Evolutionary conservation across 2,113 vertebrate genomes (phyloP), one percentile per base, ranked within the genome.

Genomic region (Gavia stellata): DNA sequence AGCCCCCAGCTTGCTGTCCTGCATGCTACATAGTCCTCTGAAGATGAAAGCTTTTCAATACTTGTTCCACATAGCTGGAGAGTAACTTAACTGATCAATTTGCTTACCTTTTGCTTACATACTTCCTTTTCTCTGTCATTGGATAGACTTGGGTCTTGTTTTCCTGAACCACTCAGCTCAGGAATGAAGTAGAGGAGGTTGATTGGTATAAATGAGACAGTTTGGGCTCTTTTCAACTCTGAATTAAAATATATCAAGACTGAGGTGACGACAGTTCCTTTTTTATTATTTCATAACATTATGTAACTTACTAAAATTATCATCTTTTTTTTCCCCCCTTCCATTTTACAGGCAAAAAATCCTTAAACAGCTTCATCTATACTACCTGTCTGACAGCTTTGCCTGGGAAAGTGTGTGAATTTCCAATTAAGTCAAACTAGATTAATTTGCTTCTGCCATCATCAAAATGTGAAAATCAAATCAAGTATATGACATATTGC

Each of bases 161-260:
- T 90, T 88, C 62, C 78, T 44, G 21, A 86, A 55, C 36, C 29
- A 78, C 16, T 63, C 59, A 81, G 17, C 16, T 86, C 63, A 55
- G 73, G 33, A 88, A 83, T 40, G 20, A 81, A 81, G 26, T 42
- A 29, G 56, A 93, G 58, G 55, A 86, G 38, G 53, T 47, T 90
- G 84, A 90, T 77, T 88, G 38, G 55, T 93, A 94, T 70, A 96
- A 92, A 96, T 81, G 83, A 95, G 83, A 14, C 66, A 93, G 80
- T 55, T 65, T 96, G 47, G 42, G 52, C 44, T 81, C 59, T 81
- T 92, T 93, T 94, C 14, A 49, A 52, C 77, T 72, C 44, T 63
- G 80, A 93, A 96, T 95, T 94, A 94, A 94, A 93, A 93, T 94
- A 86, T 74, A 94, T 86, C 59, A 68, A 86, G 95, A 79, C 47